Percentiles rank a stretch among this genome's conserved stretches.
phyloP scores from a whole-genome alignment of 2,797 vertebrate genomes.

The Schizopygopsis malacanthus region DNA sequence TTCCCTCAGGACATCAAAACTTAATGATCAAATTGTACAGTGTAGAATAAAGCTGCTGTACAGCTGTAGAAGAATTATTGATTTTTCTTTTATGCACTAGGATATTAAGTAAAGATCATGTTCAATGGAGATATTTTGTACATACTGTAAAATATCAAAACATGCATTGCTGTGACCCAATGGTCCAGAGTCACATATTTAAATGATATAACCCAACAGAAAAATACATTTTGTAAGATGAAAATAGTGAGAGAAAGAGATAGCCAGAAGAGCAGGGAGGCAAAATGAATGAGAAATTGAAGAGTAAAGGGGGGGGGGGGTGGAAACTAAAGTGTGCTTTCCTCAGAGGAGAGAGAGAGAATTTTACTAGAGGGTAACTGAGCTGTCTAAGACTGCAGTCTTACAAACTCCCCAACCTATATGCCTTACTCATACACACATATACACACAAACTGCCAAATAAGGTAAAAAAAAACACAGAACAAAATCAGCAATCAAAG shows the following conservation, averaged over 20 bases:
- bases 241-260: conserved; percentile 13
- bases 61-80: too few species aligned
- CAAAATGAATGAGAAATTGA: conserved; percentile 21
- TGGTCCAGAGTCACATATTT: not conserved
- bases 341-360: conserved; percentile 25
- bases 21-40: not conserved
- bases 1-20: conserved; percentile 19
- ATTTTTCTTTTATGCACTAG: too few species aligned
- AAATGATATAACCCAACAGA: conserved; percentile 29
- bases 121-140: too few species aligned
- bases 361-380: conserved; percentile 47
- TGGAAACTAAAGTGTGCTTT: conserved; percentile 36
- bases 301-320: conserved; percentile 45
- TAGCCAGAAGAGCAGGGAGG: conserved; percentile 14
- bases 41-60: not conserved
- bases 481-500: not conserved
- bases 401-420: conserved; percentile 39
- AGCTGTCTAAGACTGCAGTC: conserved; percentile 45
- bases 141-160: too few species aligned
- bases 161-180: too few species aligned
- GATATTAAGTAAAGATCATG: too few species aligned
- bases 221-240: conserved; percentile 37
- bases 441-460: not conserved
- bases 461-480: not conserved
- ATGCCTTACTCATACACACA: conserved; percentile 6